Conservation (phyloP, 2,888 invertebrate genomes). For the Panorpa germanica region DNA sequence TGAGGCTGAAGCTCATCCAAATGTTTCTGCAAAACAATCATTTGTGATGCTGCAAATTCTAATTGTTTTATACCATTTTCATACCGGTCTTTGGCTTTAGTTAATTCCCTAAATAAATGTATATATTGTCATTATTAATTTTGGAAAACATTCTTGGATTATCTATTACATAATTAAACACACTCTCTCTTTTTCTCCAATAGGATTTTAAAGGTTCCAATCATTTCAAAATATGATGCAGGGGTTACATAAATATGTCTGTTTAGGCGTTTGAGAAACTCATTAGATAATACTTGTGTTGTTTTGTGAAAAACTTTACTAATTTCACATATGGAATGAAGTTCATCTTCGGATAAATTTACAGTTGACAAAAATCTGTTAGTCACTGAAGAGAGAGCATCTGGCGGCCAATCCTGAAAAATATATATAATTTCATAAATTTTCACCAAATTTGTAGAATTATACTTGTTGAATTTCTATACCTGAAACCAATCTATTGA, state of each 20-base stretch:
- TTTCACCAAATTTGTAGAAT: no score
- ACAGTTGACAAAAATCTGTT: conserved; percentile 66
- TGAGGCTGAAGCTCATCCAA: conserved; percentile 74
- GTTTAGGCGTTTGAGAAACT: conserved; percentile 43
- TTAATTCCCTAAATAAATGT: conserved; percentile 33
- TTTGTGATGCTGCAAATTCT: conserved; percentile 61
- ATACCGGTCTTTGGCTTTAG: conserved; percentile 55
- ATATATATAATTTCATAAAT: no score
- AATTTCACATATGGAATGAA: conserved; percentile 64
- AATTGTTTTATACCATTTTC: conserved; percentile 74
- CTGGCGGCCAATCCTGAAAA: no score
- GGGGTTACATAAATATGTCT: conserved; percentile 82
- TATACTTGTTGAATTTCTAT: conserved; percentile 77
- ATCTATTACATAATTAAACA: conserved; percentile 15
- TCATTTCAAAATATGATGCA: conserved; percentile 81
- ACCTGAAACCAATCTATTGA: conserved; percentile 94
- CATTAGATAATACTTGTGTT: conserved; percentile 48
- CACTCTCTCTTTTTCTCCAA: conserved; percentile 55
- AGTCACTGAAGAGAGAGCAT: no score
- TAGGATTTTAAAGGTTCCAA: conserved; percentile 72
- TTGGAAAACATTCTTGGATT: no score
- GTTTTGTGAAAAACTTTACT: conserved; percentile 81
- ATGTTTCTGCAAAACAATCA: conserved; percentile 63
- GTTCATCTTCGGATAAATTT: conserved; percentile 54
- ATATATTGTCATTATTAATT: no score